Evolutionary conservation across 2,113 vertebrate genomes (phyloP).

Genomic region (Lethenteron camtschaticum): DNA sequence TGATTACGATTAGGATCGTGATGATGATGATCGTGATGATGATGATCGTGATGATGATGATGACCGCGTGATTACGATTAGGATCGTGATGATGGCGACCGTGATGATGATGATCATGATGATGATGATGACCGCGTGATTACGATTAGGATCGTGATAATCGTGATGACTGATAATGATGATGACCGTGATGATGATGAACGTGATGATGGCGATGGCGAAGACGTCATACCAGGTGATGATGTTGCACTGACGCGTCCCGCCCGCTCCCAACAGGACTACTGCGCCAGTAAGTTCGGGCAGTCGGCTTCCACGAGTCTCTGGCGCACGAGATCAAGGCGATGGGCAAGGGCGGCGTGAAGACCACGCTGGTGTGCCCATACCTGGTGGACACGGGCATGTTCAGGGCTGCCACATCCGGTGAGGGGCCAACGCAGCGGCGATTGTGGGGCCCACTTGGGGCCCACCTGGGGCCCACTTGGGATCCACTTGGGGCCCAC

Average conservation of each 20-base stretch:
- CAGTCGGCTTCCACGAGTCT: slow-evolving; percentile 27
- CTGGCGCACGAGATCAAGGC: slow-evolving; percentile 24
- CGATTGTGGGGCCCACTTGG: not conserved
- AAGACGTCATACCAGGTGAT: no score
- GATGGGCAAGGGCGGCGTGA: slow-evolving; percentile 15
- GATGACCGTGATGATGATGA: not conserved
- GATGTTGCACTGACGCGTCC: no score
- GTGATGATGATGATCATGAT: not conserved
- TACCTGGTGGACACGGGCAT: slow-evolving; percentile 24
- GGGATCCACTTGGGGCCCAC: no score
- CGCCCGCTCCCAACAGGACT: slow-evolving; percentile 16
- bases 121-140: not conserved
- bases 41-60: not conserved
- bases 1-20: not conserved
- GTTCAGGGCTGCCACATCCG: slow-evolving; percentile 23
- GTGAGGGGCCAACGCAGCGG: slow-evolving; percentile 10
- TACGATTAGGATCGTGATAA: not conserved
- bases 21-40: no score
- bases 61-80: not conserved
- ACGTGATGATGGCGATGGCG: no score
- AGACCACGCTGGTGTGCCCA: slow-evolving; percentile 25
- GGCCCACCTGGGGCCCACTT: no score
- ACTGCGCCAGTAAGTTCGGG: slow-evolving; percentile 30
- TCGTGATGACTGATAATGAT: not conserved
- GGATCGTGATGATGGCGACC: not conserved